Evolutionary conservation across 2,888 invertebrate genomes (phyloP).

Genomic region (Ptychoptera contaminata): DNA sequence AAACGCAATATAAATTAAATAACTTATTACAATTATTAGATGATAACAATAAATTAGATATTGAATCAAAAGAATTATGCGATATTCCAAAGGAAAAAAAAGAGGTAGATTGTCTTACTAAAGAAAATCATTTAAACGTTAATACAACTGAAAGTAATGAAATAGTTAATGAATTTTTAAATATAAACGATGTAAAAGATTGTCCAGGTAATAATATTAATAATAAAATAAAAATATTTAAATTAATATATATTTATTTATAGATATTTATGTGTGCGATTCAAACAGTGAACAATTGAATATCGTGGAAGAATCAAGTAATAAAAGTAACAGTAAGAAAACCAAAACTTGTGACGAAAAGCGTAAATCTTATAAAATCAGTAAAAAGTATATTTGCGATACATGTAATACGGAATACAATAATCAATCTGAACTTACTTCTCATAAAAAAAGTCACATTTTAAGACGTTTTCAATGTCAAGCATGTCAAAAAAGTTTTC

Average conservation of each 20-base stretch:
- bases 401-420: conserved; percentile 8
- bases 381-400: conserved; percentile 7
- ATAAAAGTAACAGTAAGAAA: neutral
- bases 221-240: neutral
- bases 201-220: too few relatives aligned
- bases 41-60: neutral
- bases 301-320: neutral
- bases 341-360: neutral
- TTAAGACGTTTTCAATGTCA: conserved; percentile 10
- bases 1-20: conserved; percentile 10
- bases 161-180: too few relatives aligned
- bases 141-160: too few relatives aligned
- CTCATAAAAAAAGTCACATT: conserved; percentile 10
- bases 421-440: conserved; percentile 5
- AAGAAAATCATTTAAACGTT: too few relatives aligned
- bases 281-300: too few relatives aligned
- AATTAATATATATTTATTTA: neutral
- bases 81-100: neutral
- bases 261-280: too few relatives aligned
- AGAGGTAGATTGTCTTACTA: too few relatives aligned
- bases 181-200: too few relatives aligned
- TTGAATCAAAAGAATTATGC: neutral
- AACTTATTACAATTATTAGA: neutral
- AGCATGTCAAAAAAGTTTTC: conserved; percentile 10
- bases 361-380: neutral